These are phyloP conservation scores for Bembecia ichneumoniformis DNA, from an alignment of 2,888 invertebrate genomes.

Conservation along the genomic window DNA sequence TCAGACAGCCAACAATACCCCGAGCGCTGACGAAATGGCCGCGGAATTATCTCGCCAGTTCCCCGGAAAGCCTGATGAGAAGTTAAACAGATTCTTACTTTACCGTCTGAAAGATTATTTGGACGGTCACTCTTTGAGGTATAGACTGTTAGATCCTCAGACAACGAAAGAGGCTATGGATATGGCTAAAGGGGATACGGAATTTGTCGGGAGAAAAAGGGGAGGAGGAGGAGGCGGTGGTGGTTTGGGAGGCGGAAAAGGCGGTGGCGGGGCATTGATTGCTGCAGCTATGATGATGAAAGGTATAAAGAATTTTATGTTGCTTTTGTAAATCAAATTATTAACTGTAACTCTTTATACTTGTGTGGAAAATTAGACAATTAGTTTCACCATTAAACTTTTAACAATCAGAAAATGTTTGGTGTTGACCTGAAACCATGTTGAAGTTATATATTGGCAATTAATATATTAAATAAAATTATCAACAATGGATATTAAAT, in stretches of 20 bases:
- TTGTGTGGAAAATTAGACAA: too few relatives aligned
- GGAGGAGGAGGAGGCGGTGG: conserved; percentile 58
- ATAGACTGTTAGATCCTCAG: conserved; percentile 77
- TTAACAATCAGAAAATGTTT: too few relatives aligned
- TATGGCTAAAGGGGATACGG: conserved; percentile 50
- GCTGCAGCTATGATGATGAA: conserved; percentile 75
- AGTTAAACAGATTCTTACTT: conserved; percentile 80
- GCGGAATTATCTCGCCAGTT: conserved; percentile 81
- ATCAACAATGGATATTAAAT: too few relatives aligned
- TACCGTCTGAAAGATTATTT: conserved; percentile 78
- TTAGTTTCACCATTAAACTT: too few relatives aligned
- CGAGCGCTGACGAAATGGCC: conserved; percentile 75
- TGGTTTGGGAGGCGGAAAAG: conserved; percentile 31
- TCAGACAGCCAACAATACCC: conserved; percentile 34
- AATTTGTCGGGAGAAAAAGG: conserved; percentile 55
- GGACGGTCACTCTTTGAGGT: conserved; percentile 80
- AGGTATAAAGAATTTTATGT: conserved; percentile 40
- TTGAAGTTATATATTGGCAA: too few relatives aligned
- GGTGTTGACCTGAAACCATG: too few relatives aligned
- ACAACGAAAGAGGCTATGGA: conserved; percentile 73
- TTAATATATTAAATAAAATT: too few relatives aligned
- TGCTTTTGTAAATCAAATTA: too few relatives aligned
- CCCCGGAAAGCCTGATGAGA: conserved; percentile 82
- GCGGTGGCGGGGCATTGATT: conserved; percentile 57
- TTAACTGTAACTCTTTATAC: too few relatives aligned